Percentiles rank a stretch among this genome's conserved stretches.
Conservation (phyloP, 2,797 vertebrate genomes). For the Tauraco hartlaubi region DNA sequence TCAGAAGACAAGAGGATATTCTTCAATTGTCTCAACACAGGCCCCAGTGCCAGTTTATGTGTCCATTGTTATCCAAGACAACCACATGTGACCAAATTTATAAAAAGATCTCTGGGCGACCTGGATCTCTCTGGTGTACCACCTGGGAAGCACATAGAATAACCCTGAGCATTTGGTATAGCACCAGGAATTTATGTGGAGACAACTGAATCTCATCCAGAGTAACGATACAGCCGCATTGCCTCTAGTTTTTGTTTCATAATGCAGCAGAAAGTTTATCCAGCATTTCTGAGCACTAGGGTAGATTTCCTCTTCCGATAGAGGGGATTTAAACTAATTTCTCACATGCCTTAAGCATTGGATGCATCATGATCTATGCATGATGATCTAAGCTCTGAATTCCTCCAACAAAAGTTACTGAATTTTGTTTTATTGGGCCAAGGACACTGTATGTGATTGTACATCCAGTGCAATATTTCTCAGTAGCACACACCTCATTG, state of each 20-base stretch:
- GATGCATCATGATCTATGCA: neutral
- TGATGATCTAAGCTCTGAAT: neutral
- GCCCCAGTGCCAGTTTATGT: neutral
- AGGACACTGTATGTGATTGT: neutral
- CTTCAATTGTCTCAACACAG: neutral
- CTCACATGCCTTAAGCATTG: neutral
- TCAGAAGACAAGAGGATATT: neutral
- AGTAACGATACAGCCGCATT: neutral
- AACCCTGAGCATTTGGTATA: neutral
- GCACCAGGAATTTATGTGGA: neutral
- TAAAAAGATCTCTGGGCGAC: neutral
- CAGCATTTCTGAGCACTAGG: neutral
- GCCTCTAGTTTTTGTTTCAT: neutral
- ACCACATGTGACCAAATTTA: neutral
- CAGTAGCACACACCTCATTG: neutral
- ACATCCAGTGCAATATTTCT: neutral
- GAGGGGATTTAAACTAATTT: neutral
- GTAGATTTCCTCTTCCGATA: neutral
- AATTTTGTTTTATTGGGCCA: neutral
- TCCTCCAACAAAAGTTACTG: neutral
- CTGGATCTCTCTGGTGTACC: neutral
- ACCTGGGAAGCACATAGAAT: neutral
- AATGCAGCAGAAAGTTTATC: neutral
- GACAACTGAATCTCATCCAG: neutral
- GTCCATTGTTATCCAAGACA: rapidly evolving